Conservation (phyloP, 2,888 invertebrate species). For the Strigamia transsilvanica region DNA sequence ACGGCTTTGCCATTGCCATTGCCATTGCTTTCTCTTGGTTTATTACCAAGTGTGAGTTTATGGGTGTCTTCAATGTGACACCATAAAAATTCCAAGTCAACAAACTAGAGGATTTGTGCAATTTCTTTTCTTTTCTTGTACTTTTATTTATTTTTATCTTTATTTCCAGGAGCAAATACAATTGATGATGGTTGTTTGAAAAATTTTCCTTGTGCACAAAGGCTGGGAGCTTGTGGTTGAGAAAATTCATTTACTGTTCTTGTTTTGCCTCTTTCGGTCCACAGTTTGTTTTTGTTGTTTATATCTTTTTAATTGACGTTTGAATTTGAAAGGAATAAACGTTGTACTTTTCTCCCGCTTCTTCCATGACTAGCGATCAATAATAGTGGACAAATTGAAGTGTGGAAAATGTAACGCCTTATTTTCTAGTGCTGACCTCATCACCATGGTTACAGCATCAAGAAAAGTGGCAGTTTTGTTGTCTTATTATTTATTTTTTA, state of each 20-base stretch:
- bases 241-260: background rate
- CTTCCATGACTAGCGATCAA: background rate
- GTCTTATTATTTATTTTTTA: background rate
- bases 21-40: constrained; percentile 16
- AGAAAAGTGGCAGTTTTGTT: constrained; percentile 17
- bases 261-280: background rate
- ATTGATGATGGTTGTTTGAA: background rate
- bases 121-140: background rate
- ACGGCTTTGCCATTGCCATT: constrained; percentile 35
- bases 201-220: background rate
- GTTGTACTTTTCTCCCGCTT: background rate
- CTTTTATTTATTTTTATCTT: background rate
- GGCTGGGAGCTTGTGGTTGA: background rate
- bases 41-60: background rate
- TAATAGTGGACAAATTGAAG: constrained; percentile 40
- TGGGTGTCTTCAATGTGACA: constrained; percentile 27
- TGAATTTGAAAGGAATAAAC: background rate
- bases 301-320: background rate
- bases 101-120: constrained; percentile 22
- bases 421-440: constrained; percentile 42
- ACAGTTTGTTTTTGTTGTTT: background rate
- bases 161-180: background rate
- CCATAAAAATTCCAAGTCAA: constrained; percentile 35
- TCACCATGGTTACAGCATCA: constrained; percentile 38
- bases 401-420: constrained; percentile 29